Percentiles rank a stretch among this genome's conserved stretches.
These are phyloP conservation scores for Menidia menidia DNA, from an alignment of 2,797 vertebrate species.

Conservation along the genomic window DNA sequence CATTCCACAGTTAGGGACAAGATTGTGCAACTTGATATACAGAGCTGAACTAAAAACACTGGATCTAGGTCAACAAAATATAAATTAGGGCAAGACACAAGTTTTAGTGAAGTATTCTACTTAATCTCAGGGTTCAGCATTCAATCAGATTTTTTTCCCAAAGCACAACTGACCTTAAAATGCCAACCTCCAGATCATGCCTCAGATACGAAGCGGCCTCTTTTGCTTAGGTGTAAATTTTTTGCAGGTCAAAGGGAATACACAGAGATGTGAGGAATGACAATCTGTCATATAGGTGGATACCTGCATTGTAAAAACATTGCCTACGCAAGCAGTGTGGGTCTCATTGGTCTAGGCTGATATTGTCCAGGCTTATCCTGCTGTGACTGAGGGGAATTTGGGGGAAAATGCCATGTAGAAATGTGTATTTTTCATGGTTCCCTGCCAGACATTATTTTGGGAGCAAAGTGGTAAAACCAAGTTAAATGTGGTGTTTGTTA, in stretches of 20 bases:
- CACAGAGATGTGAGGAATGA: constrained; percentile 16
- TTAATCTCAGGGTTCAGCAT: background rate
- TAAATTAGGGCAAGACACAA: constrained; percentile 5
- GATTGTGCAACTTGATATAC: constrained; percentile 36
- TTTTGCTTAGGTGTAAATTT: constrained; percentile 6
- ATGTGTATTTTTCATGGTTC: constrained; percentile 58
- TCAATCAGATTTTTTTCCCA: constrained; percentile 10
- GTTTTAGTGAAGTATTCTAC: constrained; percentile 11
- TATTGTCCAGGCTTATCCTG: constrained; percentile 53
- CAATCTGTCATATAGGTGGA: constrained; percentile 20
- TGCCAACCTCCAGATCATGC: constrained; percentile 15
- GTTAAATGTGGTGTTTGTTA: constrained; percentile 77
- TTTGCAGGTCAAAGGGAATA: constrained; percentile 18
- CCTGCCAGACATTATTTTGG: constrained; percentile 62
- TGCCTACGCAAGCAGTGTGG: constrained; percentile 18
- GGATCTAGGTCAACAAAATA: constrained; percentile 14
- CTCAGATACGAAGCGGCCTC: background rate
- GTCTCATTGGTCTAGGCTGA: constrained; percentile 43
- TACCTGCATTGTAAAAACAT: constrained; percentile 34
- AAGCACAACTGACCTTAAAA: constrained; percentile 28
- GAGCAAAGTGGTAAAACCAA: constrained; percentile 62
- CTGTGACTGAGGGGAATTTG: constrained; percentile 52
- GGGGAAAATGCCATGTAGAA: constrained; percentile 52
- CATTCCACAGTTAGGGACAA: constrained; percentile 56
- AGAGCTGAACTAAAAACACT: constrained; percentile 43